Conservation (phyloP, 2,888 invertebrate genomes). For the Nemapogon koenigi region DNA sequence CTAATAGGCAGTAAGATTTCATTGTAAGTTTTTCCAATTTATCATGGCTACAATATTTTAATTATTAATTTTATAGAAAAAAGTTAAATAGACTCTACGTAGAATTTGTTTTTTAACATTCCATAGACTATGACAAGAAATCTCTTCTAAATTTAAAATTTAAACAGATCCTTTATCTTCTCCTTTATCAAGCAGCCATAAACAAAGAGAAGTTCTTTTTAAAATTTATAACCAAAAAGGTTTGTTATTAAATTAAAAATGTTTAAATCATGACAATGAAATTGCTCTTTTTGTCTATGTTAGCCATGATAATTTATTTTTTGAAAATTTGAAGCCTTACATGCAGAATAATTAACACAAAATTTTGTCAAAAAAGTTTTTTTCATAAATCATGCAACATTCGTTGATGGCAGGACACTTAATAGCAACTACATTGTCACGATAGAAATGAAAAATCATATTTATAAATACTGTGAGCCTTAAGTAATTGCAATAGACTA, state of each 20-base stretch:
- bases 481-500: too few relatives aligned
- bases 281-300: conserved; percentile 42
- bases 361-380: not conserved
- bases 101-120: conserved; percentile 47
- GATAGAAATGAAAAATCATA: too few relatives aligned
- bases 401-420: not conserved
- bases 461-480: too few relatives aligned
- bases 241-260: not conserved
- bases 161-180: conserved; percentile 54
- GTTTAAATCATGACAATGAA: conserved; percentile 54
- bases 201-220: conserved; percentile 20
- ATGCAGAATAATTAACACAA: conserved; percentile 36
- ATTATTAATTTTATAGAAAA: conserved; percentile 19
- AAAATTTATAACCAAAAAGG: not conserved
- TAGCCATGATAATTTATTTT: conserved; percentile 61
- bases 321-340: conserved; percentile 32
- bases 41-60: conserved; percentile 47
- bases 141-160: conserved; percentile 24
- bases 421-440: not conserved
- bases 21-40: too few relatives aligned
- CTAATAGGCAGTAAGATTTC: too few relatives aligned
- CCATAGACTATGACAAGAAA: too few relatives aligned
- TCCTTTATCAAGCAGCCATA: conserved; percentile 52
- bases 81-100: conserved; percentile 34
- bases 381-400: not conserved